Base-by-base conservation (phyloP, 2,113 vertebrate genomes). In the Hippocampus comes region DNA sequence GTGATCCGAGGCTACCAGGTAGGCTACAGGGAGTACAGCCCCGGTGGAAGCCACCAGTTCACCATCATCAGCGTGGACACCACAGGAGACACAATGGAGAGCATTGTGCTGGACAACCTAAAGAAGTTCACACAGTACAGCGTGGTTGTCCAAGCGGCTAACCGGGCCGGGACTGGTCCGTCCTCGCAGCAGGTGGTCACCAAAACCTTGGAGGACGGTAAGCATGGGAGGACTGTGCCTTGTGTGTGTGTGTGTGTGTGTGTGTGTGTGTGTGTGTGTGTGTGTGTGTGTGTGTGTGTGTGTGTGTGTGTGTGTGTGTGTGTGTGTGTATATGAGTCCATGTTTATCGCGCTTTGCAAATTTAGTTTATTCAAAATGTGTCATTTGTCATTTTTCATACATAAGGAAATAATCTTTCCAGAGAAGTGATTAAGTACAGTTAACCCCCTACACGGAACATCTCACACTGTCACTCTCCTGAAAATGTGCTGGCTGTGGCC, bases 81-180 rank as follows among this genome's bases (percentile, higher is more conserved):
- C 78, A 97, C 96, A 0, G 97, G 97, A 0, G 97, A 99, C 92
- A 96, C 96, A 90, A 97, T 90, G 0, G 97, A 99, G 89, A 92
- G 94, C 69, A 95, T 98, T 70, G 91, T 94, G 0, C 93, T 99
- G 86, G 96, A 98, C 88, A 96, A 98, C 87, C 93, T 99, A 51
- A 96, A 95, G 81, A 99, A 99, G 88, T 99, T 97, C 91, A 99
- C 97, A 1, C 97, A 98, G 90, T 99, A 99, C 64, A 96, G 97
- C 63, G 95, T 99, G 90, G 96, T 99, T 79, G 97, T 99, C n/a
- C 97, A 99, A 88, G 97, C 97, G 17, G 96, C 94, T 23, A 99
- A 99, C 89, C 88, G 96, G 49, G 97, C 97, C 0, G 97, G 97
- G 41, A 98, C 96, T 0, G 97, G 97, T 27, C 97, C 97, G 5